Evolutionary conservation across 1,140 invertebrate genomes (phyloP), one percentile per base, ranked within the genome.

Genomic region (Drosophila bocqueti): DNA sequence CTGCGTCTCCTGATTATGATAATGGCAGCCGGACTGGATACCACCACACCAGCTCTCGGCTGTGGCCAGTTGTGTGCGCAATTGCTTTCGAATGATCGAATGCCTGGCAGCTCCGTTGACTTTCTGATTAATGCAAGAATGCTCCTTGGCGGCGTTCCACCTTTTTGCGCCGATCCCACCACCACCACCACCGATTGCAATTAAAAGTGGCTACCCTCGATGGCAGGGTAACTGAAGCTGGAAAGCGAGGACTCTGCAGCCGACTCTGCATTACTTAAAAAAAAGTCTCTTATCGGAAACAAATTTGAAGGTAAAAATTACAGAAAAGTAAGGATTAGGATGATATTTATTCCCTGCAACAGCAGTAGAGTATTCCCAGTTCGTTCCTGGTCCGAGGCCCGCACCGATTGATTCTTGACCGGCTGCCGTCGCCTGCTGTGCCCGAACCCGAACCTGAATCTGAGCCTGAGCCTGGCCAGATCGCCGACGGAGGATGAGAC

Each of bases 51-150:
- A 29, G 47, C 47, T 50, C 24, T n/a, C 24, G 46, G 24, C 2
- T 24, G 21, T 16, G 24, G 43, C 65, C 65, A 69, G 62, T 71
- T 55, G 67, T 62, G 61, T 62, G 61, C 61, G 76, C 83, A 85
- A 89, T 87, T 89, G 84, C 79, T 87, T 87, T 87, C 79, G 84
- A 81, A 85, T 81, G 76, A 79, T 75, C 76, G 76, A 79, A 79
- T 79, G 82, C 78, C 65, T 85, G 85, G 85, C 86, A 90, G 86
- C 79, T 91, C 82, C 85, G 86, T 91, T 85, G 85, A 82, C 86
- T 90, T 90, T 90, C 86, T 90, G 86, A 90, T 90, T 90, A 90
- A 90, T 90, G 82, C 82, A 90, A 91, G 86, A 90, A 90, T 90
- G 78, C 79, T 91, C 69, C 76, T 78, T 79, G 75, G 75, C 82